phyloP scores from a whole-genome alignment of 2,113 vertebrate genomes.

The Psittacula cyanocephala region DNA sequence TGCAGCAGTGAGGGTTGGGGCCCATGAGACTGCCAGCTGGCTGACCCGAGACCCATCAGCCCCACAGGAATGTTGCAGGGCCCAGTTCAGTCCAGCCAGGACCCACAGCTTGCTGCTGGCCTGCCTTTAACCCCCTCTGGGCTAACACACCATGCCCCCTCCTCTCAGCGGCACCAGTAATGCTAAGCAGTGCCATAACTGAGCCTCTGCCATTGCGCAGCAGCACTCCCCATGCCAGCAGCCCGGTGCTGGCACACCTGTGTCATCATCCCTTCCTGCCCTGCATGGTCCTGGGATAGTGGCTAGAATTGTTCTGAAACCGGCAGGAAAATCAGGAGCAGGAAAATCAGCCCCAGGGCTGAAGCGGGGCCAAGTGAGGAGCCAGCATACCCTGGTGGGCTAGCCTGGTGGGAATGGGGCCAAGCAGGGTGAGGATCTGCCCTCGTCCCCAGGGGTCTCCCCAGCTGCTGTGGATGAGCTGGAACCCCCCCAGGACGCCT shows the following conservation, averaged over 20 bases:
- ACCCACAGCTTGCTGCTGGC: not conserved
- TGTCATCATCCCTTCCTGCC: not conserved
- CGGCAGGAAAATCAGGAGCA: not conserved
- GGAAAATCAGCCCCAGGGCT: not conserved
- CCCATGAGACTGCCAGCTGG: not conserved
- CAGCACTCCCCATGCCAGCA: not conserved
- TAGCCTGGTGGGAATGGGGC: not conserved
- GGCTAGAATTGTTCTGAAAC: not conserved
- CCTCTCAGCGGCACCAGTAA: not conserved
- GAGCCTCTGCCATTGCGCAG: rapidly evolving
- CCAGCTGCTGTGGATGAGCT: not conserved
- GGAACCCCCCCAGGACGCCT: not conserved
- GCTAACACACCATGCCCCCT: not conserved
- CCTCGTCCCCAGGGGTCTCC: rapidly evolving
- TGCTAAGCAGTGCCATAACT: rapidly evolving
- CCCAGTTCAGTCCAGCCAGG: not conserved
- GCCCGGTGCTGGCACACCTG: not conserved
- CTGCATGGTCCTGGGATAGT: rapidly evolving
- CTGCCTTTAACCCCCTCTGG: not conserved
- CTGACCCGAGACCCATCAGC: not conserved
- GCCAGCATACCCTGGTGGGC: not conserved
- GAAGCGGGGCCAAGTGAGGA: rapidly evolving
- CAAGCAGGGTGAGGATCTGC: rapidly evolving
- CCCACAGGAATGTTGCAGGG: not conserved
- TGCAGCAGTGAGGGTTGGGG: rapidly evolving